Conservation (phyloP, 2,113 vertebrate genomes). For the Amia ocellicauda region DNA sequence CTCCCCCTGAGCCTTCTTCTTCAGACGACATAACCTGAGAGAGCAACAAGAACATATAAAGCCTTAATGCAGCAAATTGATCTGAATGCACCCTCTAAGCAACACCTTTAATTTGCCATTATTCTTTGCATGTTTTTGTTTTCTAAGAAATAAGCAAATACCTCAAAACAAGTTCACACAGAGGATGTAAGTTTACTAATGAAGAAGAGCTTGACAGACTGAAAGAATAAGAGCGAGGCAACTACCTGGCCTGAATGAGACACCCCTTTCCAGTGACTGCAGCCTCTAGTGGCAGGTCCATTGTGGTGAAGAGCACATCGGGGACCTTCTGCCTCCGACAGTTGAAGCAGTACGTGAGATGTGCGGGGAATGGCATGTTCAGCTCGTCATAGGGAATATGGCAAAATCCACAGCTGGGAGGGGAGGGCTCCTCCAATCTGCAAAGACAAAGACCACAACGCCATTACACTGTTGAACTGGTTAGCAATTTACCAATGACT, state of each 20-base stretch:
- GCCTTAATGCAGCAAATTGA: too few relatives aligned
- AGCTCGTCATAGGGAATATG: constrained; percentile 96
- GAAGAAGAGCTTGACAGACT: too few relatives aligned
- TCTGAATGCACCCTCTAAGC: too few relatives aligned
- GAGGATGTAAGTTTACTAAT: too few relatives aligned
- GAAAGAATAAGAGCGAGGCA: too few relatives aligned
- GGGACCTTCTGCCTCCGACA: constrained; percentile 90
- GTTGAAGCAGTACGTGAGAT: constrained; percentile 88
- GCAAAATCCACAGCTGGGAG: constrained; percentile 86
- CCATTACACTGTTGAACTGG: neutral
- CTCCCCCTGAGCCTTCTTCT: constrained; percentile 96
- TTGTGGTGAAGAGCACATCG: constrained; percentile 90
- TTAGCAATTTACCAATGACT: neutral
- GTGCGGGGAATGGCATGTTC: constrained; percentile 96
- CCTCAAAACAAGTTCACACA: too few relatives aligned
- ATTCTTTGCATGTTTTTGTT: too few relatives aligned
- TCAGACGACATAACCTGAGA: constrained; percentile 85
- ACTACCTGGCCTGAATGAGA: constrained; percentile 88
- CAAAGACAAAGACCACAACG: constrained; percentile 29
- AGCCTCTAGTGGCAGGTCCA: constrained; percentile 80
- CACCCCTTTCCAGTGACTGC: constrained; percentile 84
- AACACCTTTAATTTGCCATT: too few relatives aligned
- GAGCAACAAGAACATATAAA: neutral
- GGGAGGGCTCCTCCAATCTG: constrained; percentile 85
- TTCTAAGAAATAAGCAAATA: too few relatives aligned